Evolutionary conservation across 1,140 invertebrate species (phyloP).

Genomic region (Lucilia cuprina): DNA sequence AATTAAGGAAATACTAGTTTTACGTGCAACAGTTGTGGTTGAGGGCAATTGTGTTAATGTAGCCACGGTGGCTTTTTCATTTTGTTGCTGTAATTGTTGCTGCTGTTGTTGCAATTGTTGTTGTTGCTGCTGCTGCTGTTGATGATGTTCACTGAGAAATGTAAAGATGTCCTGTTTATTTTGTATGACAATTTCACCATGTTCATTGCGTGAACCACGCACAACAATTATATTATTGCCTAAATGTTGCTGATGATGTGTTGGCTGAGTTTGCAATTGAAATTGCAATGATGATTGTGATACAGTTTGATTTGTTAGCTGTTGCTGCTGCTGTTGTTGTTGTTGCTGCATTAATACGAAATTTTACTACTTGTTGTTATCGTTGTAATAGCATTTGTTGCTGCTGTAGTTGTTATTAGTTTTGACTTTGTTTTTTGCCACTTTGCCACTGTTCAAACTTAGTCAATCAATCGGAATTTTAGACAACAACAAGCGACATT

Average conservation of each 20-base stretch:
- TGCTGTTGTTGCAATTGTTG: conserved; percentile 41
- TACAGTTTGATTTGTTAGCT: conserved; percentile 30
- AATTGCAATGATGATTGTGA: conserved; percentile 37
- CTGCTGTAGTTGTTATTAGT: background rate
- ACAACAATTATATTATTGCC: conserved; percentile 60
- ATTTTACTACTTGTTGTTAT: conserved; percentile 43
- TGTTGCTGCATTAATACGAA: conserved; percentile 56
- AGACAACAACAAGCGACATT: background rate
- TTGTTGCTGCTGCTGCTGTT: conserved; percentile 45
- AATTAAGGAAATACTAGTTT: conserved; percentile 40
- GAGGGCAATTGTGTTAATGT: conserved; percentile 56
- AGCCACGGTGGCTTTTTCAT: conserved; percentile 45
- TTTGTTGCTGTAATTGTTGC: conserved; percentile 33
- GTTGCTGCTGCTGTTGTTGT: conserved; percentile 44
- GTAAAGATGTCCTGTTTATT: conserved; percentile 61
- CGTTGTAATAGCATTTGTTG: conserved; percentile 42
- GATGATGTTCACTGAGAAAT: conserved; percentile 55
- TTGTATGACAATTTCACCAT: conserved; percentile 61
- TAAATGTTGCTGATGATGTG: conserved; percentile 47
- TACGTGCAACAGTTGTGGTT: conserved; percentile 46
- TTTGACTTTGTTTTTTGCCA: conserved; percentile 11
- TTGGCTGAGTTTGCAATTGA: conserved; percentile 31
- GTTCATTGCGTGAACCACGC: conserved; percentile 61
- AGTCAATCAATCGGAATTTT: background rate
- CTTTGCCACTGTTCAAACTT: background rate